phyloP scores from a whole-genome alignment of 2,797 vertebrate genomes.

The Phyllotis vaccarum region DNA sequence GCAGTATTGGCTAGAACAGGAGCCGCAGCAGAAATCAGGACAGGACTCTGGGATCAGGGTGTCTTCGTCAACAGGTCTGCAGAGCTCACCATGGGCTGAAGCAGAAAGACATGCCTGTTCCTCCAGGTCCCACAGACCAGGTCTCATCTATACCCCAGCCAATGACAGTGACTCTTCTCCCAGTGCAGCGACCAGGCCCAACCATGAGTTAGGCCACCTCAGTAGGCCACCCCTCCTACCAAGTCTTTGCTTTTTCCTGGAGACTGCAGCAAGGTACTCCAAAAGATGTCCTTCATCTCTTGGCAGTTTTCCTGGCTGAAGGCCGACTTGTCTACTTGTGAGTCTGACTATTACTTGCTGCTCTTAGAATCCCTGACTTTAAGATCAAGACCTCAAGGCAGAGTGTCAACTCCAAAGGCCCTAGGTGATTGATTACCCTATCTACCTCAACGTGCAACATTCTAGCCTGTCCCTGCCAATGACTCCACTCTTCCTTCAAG shows the following conservation, averaged over 20 bases:
- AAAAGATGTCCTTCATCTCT: background rate
- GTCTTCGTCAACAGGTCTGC: constrained; percentile 17
- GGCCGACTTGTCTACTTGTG: background rate
- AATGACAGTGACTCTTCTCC: background rate
- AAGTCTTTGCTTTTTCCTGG: background rate
- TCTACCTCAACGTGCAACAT: background rate
- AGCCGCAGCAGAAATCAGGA: constrained; percentile 79
- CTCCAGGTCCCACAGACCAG: background rate
- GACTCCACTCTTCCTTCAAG: background rate
- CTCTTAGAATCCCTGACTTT: background rate
- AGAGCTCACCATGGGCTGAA: constrained; percentile 60
- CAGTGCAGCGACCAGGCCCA: background rate
- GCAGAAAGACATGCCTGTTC: background rate
- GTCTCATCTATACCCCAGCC: background rate
- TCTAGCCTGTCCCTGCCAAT: background rate
- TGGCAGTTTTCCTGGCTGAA: background rate
- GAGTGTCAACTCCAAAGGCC: background rate
- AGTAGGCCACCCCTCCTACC: background rate
- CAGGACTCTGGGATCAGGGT: constrained; percentile 9
- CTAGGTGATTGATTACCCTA: background rate
- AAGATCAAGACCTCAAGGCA: background rate
- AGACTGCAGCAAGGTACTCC: background rate
- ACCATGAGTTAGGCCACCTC: background rate
- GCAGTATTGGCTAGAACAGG: constrained; percentile 71
- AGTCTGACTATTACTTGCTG: background rate